Base-by-base conservation (phyloP, 2,888 invertebrate species). In the Hybos culiciformis region DNA sequence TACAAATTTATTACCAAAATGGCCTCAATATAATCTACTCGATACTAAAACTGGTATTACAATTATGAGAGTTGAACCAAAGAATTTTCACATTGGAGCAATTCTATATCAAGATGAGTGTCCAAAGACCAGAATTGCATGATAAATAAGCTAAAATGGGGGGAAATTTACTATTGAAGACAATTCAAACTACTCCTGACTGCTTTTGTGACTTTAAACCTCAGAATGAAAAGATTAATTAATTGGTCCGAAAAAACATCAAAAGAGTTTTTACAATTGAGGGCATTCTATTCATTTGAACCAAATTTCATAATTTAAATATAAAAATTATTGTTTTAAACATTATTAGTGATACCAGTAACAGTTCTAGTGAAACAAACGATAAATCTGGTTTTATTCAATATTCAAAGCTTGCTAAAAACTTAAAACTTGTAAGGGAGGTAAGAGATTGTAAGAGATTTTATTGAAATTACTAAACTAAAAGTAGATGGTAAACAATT, bases 21-120 rank as follows among this genome's bases (percentile, higher is more conserved):
- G 91, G 90, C 72, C 94, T 52, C 94, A 94, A 6, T 90, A 93
- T 9, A 84, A 93, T 1, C 96, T 94, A 1, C 82, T 94, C 11
- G 93, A 94, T 59, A 57, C 61, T 11, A 67, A 70, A 50, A 86
- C 91, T 8, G 94, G 93, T 26, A 74, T 94, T 11, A 79, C 88
- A 14, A 77, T 94, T 36, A 92, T 93, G 83, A 79, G 75, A 67
- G 83, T 96, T 48, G 76, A 76, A 60, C 80, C 91, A 24, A 71
- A 81, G 55, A 73, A 75, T 61, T 90, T 88, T 70, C 90, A 90
- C 71, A 68, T 82, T 51, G 90, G 90, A 53, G 70, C 69, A 45
- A 55, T 66, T 24, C 62, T 70, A 31, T 62, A 69, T 14, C 80
- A 82, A 61, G 62, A 66, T 50, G 64, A 67, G 57, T 58, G 80